Base-by-base conservation (phyloP, 2,888 invertebrate species). In the Isoperla grammatica region DNA sequence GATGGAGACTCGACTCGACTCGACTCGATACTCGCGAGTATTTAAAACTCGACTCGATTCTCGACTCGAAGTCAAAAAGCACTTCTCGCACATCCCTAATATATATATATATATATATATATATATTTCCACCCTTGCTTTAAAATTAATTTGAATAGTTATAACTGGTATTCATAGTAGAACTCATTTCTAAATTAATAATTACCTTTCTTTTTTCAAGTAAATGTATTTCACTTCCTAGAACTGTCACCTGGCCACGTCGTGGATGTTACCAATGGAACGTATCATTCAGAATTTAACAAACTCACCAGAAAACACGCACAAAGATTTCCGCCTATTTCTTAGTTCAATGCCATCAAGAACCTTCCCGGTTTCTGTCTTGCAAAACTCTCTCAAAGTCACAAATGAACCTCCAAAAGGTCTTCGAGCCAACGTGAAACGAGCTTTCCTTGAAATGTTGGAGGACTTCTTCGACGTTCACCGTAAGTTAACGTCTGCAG, bases 331-430 rank as follows among this genome's bases (percentile, higher is more conserved):
- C 72, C 80, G 95, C 22, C 76, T 96, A 0, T 95, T 81, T 75
- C 78, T 95, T 53, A 95, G 94, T 63, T 93, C 94, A 1, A 94
- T 94, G 88, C 94, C 95, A 0, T 88, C 89, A 0, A 79, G 81
- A 23, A 78, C 82, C 66, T 96, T 96, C 72, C 95, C 95, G 0
- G 90, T 95, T 0, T 89, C 92, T 1, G 88, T 96, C 9, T 78
- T 96, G 1, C 95, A 95, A 73, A 94, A 94, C 73, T 88, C 95
- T 1, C 90, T 95, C 0, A 95, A 95, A 77, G 89, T 95, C 57
- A 95, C 95, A 0, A 95, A 94, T 72, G 95, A 96, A 72, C 92
- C 95, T 0, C 95, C 95, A 0, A 94, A 91, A 73, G 95, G 95
- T 1, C 76, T 95, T 2, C 84, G 90, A 68, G 91, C 95, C 6